phyloP scores from a whole-genome alignment of 2,888 invertebrate genomes.

The Macropis europaea region DNA sequence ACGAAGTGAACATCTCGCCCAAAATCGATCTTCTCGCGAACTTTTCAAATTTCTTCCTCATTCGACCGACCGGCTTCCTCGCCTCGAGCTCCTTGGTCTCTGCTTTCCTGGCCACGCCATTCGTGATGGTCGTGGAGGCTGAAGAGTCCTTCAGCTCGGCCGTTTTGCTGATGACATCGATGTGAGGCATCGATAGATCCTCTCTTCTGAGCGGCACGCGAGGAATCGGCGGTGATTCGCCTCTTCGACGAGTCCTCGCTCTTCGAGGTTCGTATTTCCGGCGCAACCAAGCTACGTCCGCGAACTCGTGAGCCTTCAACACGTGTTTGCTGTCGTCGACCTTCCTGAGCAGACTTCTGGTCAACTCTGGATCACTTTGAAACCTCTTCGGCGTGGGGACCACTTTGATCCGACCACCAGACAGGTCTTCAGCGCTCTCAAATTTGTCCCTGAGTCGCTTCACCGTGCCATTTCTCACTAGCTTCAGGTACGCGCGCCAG shows the following conservation, averaged over 20 bases:
- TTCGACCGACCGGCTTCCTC: constrained; percentile 85
- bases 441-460: constrained; percentile 89
- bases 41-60: constrained; percentile 86
- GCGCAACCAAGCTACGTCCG: constrained; percentile 84
- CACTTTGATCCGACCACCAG: constrained; percentile 66
- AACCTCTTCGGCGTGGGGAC: constrained; percentile 81
- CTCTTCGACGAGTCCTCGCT: constrained; percentile 76
- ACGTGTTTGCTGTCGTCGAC: constrained; percentile 78
- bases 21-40: constrained; percentile 82
- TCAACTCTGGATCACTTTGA: constrained; percentile 90
- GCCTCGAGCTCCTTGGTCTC: constrained; percentile 72
- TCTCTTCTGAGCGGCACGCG: constrained; percentile 84
- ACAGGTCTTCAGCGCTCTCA: constrained; percentile 84
- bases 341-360: constrained; percentile 82
- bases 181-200: constrained; percentile 92
- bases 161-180: constrained; percentile 93
- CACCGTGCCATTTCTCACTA: constrained; percentile 89
- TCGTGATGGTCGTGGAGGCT: constrained; percentile 35
- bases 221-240: constrained; percentile 84
- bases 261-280: constrained; percentile 84
- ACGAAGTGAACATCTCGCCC: constrained; percentile 90
- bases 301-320: constrained; percentile 80
- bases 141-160: constrained; percentile 82
- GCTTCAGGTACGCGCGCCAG: constrained; percentile 86
- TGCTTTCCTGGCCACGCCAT: constrained; percentile 71